phyloP scores from a whole-genome alignment of 35 echinoderm and acorn worm genomes.

The Heliocidaris tuberculata region DNA sequence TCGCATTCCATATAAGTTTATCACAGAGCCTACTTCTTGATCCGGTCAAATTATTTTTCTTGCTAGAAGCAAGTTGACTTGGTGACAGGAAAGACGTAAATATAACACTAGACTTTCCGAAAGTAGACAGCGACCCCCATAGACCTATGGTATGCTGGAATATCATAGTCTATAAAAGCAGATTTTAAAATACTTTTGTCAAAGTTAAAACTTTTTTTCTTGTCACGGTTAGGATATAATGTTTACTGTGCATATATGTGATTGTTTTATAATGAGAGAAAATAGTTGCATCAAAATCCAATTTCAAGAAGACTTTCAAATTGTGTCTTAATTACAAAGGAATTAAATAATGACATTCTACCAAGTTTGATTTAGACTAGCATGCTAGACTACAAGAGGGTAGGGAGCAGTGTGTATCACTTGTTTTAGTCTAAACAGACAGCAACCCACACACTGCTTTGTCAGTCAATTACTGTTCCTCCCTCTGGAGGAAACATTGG shows the following conservation, averaged over 20 bases:
- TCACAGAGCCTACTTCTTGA: background rate
- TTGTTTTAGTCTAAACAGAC: background rate
- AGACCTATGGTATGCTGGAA: background rate
- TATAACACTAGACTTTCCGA: background rate
- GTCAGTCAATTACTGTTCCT: background rate
- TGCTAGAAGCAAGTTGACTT: slow-evolving; percentile 2
- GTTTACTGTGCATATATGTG: background rate
- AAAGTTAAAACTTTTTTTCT: background rate
- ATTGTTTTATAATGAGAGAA: background rate
- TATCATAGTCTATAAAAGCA: background rate
- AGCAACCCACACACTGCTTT: background rate
- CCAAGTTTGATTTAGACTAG: background rate
- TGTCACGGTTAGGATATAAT: background rate
- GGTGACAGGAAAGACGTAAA: background rate
- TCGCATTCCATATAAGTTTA: background rate
- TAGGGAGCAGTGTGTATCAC: background rate
- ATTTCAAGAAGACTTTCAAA: background rate
- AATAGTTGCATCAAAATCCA: background rate
- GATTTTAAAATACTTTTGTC: background rate
- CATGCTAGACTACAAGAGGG: background rate
- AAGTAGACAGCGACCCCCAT: background rate
- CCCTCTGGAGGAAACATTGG: background rate
- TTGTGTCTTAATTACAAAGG: background rate
- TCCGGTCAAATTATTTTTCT: slow-evolving; percentile 18
- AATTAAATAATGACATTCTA: background rate